These are phyloP conservation scores for Sphaerophoria rueppellii DNA, from an alignment of 2,888 invertebrate genomes.

Conservation along the genomic window DNA sequence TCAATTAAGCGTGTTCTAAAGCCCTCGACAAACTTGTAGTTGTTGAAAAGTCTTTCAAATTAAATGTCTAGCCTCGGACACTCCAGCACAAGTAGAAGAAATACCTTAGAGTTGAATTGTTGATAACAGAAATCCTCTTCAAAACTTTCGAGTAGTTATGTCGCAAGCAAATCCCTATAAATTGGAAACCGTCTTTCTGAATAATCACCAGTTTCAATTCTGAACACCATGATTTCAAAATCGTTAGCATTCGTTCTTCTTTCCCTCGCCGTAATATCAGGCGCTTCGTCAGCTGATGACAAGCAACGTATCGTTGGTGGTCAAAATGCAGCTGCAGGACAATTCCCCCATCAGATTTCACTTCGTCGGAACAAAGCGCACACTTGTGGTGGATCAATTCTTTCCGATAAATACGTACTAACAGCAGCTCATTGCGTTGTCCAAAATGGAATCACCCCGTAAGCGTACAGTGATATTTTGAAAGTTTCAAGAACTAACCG, in stretches of 20 bases:
- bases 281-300: conserved; percentile 13
- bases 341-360: conserved; percentile 81
- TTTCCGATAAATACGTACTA: conserved; percentile 76
- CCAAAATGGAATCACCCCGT: conserved; percentile 68
- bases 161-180: conserved; percentile 35
- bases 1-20: background rate
- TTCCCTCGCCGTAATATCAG: conserved; percentile 5
- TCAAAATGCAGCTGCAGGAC: conserved; percentile 77
- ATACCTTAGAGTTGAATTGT: conserved; percentile 7
- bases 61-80: background rate
- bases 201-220: conserved; percentile 25
- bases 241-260: conserved; percentile 20
- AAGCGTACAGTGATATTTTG: conserved; percentile 15
- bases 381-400: conserved; percentile 79
- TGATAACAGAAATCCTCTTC: conserved; percentile 1
- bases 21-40: background rate
- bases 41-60: no score
- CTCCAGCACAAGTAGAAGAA: conserved; percentile 32
- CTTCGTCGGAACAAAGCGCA: conserved; percentile 75
- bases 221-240: conserved; percentile 41
- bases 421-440: conserved; percentile 80
- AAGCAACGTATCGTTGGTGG: conserved; percentile 79
- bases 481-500: background rate
- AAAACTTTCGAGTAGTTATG: background rate
- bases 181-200: background rate